Evolutionary conservation across 2,888 invertebrate species (phyloP).

Genomic region (Zygogramma bicolorata): DNA sequence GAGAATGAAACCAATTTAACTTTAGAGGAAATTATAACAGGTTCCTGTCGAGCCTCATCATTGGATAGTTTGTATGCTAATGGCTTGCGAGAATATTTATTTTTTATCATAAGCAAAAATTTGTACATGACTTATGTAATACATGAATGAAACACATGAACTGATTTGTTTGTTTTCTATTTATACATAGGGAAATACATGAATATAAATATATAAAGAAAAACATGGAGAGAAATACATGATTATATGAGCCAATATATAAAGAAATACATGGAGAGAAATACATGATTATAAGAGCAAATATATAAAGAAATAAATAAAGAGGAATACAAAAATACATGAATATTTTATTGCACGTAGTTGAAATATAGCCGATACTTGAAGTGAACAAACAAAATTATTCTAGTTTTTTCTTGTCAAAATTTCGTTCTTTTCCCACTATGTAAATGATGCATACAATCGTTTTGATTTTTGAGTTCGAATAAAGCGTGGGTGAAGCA

Average conservation of each 20-base stretch:
- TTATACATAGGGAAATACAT: not conserved
- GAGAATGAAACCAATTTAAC: no score
- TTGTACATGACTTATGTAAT: not conserved
- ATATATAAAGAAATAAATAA: not conserved
- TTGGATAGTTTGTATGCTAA: no score
- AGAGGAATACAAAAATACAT: not conserved
- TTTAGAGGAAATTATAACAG: no score
- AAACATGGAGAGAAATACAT: not conserved
- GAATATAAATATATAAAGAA: not conserved
- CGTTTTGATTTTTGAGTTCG: not conserved
- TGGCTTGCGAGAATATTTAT: no score
- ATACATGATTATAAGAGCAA: not conserved
- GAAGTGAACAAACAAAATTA: not conserved
- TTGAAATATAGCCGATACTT: not conserved
- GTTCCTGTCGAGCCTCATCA: no score
- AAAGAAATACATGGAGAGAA: no score
- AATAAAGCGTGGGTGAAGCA: not conserved
- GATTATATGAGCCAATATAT: no score
- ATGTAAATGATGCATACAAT: not conserved
- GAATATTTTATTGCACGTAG: not conserved
- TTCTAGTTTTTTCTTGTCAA: not conserved
- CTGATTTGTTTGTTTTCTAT: not conserved
- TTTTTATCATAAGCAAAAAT: no score
- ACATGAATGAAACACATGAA: not conserved
- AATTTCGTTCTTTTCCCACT: not conserved